phyloP scores from a whole-genome alignment of 1,140 invertebrate genomes.

The Diplogasteroides magnus region DNA sequence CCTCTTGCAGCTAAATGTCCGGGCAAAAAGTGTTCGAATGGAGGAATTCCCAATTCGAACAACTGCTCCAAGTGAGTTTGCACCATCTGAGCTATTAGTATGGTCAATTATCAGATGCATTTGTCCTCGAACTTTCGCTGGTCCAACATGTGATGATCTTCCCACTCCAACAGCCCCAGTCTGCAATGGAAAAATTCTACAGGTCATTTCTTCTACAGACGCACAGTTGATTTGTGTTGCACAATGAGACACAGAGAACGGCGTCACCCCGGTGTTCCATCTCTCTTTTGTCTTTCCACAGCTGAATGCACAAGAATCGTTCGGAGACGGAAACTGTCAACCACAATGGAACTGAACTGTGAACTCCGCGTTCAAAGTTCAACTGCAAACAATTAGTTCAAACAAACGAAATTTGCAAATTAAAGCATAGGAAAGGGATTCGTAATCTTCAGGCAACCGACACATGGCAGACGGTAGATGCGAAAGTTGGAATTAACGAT shows the following conservation, averaged over 20 bases:
- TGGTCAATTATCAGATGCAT: background rate
- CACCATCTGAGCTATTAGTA: background rate
- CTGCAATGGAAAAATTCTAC: background rate
- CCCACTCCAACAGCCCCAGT: background rate
- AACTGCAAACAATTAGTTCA: no score
- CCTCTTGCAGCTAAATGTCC: background rate
- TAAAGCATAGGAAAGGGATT: background rate
- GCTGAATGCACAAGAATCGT: no score
- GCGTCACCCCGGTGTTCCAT: no score
- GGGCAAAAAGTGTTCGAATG: background rate
- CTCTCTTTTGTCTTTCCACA: no score
- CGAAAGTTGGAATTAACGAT: background rate
- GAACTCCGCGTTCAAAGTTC: no score
- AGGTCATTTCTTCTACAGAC: no score
- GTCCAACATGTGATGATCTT: background rate
- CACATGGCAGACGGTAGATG: background rate
- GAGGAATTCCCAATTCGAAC: background rate
- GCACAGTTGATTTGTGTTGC: no score
- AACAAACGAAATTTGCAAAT: background rate
- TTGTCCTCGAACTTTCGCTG: background rate
- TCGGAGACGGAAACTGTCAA: no score
- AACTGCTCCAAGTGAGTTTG: background rate
- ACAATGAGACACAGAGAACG: no score
- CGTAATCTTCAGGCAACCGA: background rate
- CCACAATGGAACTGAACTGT: no score